A percentile compares a stretch with the other conserved stretches of the same genome.
These are phyloP conservation scores for Oeneis ivallda DNA, from an alignment of 2,888 invertebrate genomes.

Conservation along the genomic window DNA sequence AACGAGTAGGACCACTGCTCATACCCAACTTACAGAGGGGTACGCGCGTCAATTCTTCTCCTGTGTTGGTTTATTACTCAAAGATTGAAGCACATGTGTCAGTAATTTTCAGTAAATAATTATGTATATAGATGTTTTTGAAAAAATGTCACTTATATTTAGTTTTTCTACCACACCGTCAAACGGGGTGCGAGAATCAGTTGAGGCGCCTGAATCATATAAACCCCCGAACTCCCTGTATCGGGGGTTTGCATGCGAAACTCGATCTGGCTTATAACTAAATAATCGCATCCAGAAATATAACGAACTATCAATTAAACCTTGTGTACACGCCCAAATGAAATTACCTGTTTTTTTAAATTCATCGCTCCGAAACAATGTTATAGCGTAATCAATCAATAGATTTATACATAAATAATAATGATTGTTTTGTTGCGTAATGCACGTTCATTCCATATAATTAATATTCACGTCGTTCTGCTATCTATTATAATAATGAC, in stretches of 20 bases:
- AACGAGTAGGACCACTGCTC: no score
- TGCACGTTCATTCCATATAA: conserved; percentile 29
- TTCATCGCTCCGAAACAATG: conserved; percentile 17
- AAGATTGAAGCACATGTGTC: no score
- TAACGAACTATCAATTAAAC: conserved; percentile 60
- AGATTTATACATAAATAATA: conserved; percentile 15
- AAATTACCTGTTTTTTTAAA: conserved; percentile 48
- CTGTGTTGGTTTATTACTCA: no score
- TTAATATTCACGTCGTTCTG: conserved; percentile 33
- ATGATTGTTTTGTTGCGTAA: conserved; percentile 31
- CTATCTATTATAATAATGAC: conserved; percentile 38
- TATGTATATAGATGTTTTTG: neutral
- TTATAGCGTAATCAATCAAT: conserved; percentile 8
- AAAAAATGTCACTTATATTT: neutral
- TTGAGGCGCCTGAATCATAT: no score
- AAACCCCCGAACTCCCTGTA: neutral
- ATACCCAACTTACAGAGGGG: no score
- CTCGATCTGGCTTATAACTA: conserved; percentile 53
- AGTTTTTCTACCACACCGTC: neutral
- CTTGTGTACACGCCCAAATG: conserved; percentile 44
- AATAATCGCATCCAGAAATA: conserved; percentile 52
- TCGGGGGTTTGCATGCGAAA: conserved; percentile 41
- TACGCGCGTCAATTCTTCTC: no score
- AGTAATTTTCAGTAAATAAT: no score
- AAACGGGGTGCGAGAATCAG: neutral